Conservation (phyloP, 1,140 invertebrate species). For the Zophobas morio region DNA sequence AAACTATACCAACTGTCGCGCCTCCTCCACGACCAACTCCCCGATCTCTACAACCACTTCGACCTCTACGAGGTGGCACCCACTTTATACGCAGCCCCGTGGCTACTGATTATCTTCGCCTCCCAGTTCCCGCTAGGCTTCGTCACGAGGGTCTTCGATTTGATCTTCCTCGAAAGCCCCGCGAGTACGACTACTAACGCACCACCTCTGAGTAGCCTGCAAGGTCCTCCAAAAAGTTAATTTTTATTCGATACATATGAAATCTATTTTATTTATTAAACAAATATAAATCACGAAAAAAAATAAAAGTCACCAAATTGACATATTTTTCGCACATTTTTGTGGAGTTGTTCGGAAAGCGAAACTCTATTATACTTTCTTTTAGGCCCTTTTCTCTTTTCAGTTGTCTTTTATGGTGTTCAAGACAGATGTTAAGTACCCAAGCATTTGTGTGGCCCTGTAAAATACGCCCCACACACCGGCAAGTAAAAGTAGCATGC, state of each 20-base stretch:
- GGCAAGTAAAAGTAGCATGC: no score
- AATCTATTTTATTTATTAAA: no score
- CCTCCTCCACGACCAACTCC: slow-evolving; percentile 90
- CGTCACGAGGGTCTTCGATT: slow-evolving; percentile 90
- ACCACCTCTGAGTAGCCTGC: slow-evolving; percentile 32
- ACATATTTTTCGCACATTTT: no score
- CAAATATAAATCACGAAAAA: no score
- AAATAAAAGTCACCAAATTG: no score
- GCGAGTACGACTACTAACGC: background rate
- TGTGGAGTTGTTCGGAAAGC: no score
- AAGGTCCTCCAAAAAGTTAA: slow-evolving; percentile 36
- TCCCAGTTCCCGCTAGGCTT: slow-evolving; percentile 97
- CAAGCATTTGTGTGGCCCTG: no score
- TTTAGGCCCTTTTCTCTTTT: no score
- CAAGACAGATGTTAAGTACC: no score
- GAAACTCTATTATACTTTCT: no score
- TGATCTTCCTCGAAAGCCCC: background rate
- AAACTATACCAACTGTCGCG: slow-evolving; percentile 95
- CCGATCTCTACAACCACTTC: slow-evolving; percentile 89
- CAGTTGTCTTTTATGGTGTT: no score
- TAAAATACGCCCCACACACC: no score
- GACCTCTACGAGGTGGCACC: slow-evolving; percentile 92
- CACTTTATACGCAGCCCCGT: slow-evolving; percentile 94
- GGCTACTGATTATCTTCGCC: slow-evolving; percentile 96
- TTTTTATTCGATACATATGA: background rate